Evolutionary conservation across 2,888 invertebrate species (phyloP).

Genomic region (Aethes cnicana): DNA sequence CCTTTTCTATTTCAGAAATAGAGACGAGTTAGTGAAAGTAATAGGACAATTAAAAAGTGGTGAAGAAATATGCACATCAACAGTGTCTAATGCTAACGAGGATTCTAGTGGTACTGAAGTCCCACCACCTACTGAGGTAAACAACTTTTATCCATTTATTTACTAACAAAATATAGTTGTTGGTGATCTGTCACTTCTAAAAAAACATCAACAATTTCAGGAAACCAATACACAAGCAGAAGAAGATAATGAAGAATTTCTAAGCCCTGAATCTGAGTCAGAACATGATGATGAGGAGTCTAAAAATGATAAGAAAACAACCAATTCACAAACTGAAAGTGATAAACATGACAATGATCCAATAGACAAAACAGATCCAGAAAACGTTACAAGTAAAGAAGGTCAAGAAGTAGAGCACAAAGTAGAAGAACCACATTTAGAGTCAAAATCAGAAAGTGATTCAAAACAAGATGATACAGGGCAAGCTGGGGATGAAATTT

Average conservation of each 20-base stretch:
- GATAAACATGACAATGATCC: slow-evolving; percentile 35
- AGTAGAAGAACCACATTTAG: slow-evolving; percentile 25
- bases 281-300: slow-evolving; percentile 60
- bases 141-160: neutral
- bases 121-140: slow-evolving; percentile 46
- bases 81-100: slow-evolving; percentile 62
- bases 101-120: slow-evolving; percentile 69
- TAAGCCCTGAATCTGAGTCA: slow-evolving; percentile 74
- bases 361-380: slow-evolving; percentile 22
- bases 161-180: neutral
- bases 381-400: slow-evolving; percentile 33
- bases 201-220: slow-evolving; percentile 39
- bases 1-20: slow-evolving; percentile 80
- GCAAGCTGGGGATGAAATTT: no score
- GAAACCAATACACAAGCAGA: slow-evolving; percentile 54
- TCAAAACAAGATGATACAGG: no score
- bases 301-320: slow-evolving; percentile 27
- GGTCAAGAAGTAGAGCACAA: slow-evolving; percentile 26
- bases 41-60: slow-evolving; percentile 88
- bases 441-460: slow-evolving; percentile 9
- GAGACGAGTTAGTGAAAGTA: slow-evolving; percentile 90
- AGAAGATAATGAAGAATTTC: slow-evolving; percentile 75
- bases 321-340: slow-evolving; percentile 27
- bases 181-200: neutral
- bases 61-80: slow-evolving; percentile 82